Evolutionary conservation across 2,113 vertebrate species (phyloP).

Genomic region (Sinocyclocheilus anshuiensis): DNA sequence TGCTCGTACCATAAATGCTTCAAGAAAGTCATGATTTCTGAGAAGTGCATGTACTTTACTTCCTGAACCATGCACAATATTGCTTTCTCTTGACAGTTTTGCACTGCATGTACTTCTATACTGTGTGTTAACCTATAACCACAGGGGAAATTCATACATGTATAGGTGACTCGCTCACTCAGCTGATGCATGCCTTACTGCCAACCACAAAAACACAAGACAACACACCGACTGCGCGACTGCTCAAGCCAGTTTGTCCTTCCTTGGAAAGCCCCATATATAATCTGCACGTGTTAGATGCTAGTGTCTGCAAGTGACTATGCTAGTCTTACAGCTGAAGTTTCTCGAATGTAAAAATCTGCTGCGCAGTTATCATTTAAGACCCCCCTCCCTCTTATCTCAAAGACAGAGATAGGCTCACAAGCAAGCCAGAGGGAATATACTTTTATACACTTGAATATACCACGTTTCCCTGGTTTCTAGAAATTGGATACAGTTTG

Average conservation of each 20-base stretch:
- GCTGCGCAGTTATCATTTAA: not conserved
- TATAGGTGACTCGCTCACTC: not conserved
- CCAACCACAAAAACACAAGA: constrained; percentile 12
- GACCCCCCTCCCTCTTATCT: not conserved
- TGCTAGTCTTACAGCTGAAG: constrained; percentile 38
- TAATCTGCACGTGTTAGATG: constrained; percentile 51
- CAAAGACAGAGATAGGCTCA: not conserved
- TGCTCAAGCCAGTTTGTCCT: constrained; percentile 50
- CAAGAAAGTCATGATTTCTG: constrained; percentile 23
- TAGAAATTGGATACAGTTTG: not conserved
- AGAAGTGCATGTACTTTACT: constrained; percentile 47
- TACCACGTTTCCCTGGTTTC: not conserved
- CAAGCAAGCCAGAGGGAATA: not conserved
- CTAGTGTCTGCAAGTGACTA: not conserved
- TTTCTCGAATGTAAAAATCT: constrained; percentile 29
- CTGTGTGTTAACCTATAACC: not conserved
- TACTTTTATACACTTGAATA: no score
- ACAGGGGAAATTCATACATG: constrained; percentile 39
- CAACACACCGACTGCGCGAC: not conserved
- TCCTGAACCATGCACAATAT: not conserved
- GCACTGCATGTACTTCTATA: not conserved
- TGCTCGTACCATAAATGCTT: not conserved
- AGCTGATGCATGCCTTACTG: constrained; percentile 26
- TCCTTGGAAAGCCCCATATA: constrained; percentile 69
- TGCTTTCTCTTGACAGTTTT: not conserved